phyloP scores from a whole-genome alignment of 2,797 vertebrate genomes.

The Gallirallus australis region DNA sequence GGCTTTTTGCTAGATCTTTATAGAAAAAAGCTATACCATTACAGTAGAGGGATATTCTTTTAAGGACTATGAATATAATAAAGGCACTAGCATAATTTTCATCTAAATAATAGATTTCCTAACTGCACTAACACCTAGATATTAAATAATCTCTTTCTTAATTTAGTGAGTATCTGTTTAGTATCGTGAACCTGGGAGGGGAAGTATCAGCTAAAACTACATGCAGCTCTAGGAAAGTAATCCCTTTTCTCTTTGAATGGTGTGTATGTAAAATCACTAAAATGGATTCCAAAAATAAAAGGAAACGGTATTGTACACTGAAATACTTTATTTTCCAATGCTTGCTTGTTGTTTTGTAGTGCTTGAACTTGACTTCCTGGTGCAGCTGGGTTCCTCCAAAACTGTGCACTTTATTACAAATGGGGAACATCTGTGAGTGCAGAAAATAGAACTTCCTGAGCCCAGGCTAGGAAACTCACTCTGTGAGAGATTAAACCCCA shows the following conservation, averaged over 20 bases:
- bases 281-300: neutral
- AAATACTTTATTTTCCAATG: neutral
- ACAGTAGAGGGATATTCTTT: fast-evolving
- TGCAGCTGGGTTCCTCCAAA: neutral
- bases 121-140: neutral
- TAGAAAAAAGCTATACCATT: neutral
- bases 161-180: neutral
- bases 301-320: neutral
- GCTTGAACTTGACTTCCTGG: neutral
- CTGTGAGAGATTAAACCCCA: neutral
- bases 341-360: neutral
- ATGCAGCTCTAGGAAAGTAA: neutral
- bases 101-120: neutral
- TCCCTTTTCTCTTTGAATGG: neutral
- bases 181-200: neutral
- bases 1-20: neutral
- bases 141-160: neutral
- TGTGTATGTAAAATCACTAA: neutral
- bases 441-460: neutral
- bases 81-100: neutral
- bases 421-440: neutral
- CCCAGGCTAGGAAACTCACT: neutral
- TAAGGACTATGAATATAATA: neutral
- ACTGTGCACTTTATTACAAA: neutral
- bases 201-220: neutral